Evolutionary conservation across 2,797 vertebrate species (phyloP).

Genomic region (Okamejei kenojei): DNA sequence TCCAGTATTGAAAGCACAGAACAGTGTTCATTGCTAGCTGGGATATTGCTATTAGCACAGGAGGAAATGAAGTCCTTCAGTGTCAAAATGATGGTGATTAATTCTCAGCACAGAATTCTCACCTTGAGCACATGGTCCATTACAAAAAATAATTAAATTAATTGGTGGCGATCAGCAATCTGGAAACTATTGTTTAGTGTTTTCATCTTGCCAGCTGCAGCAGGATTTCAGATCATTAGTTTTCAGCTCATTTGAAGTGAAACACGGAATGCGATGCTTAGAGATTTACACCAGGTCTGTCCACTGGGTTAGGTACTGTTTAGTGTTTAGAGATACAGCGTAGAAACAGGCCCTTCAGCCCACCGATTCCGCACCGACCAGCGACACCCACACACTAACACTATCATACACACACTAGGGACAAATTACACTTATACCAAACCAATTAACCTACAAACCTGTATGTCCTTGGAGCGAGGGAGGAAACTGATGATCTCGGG

Average conservation of each 20-base stretch:
- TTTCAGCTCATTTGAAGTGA: not conserved
- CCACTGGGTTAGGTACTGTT: not conserved
- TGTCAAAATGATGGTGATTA: conserved; percentile 8
- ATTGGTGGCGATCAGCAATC: not conserved
- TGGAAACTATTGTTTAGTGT: not conserved
- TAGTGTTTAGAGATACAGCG: no score
- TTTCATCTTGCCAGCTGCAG: not conserved
- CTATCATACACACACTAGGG: no score
- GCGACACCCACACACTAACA: no score
- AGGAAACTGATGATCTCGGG: no score
- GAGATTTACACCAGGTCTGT: not conserved
- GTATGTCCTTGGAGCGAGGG: no score
- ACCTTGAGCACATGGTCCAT: not conserved
- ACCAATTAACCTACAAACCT: no score
- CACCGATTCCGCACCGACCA: no score
- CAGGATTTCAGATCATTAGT: no score
- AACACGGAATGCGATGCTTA: not conserved
- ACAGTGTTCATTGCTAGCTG: not conserved
- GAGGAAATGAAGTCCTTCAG: not conserved
- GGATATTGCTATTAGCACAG: not conserved
- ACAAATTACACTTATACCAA: no score
- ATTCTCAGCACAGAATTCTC: not conserved
- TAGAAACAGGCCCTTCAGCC: no score
- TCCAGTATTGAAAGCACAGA: not conserved
- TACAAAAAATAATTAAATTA: not conserved